Evolutionary conservation across 2,113 vertebrate species (phyloP), one percentile per base, ranked within the genome.

Genomic region (Alces alces): DNA sequence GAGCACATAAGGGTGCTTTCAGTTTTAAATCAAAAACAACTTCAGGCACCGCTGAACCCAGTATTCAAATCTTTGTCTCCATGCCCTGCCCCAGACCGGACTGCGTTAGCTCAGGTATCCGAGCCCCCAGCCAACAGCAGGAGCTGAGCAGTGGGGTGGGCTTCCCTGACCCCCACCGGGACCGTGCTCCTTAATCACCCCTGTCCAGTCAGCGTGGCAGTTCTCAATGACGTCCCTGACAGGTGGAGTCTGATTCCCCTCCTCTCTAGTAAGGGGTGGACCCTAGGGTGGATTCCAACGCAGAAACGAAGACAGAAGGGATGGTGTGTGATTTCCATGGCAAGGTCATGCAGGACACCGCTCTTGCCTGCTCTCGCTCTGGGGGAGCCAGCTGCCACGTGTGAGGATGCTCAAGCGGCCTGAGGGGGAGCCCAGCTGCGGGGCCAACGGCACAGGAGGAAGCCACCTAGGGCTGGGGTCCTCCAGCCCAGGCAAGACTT

Each of bases 231-330:
- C 0, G 36, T 36, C 61, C 33, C 47, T 2, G 8, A 27, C 5
- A 19, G 28, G 16, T 6, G 36, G 16, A 33, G 43, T 23, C 55
- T 19, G 19, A 66, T 5, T 7, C 45, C 15, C 45, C 15, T 36
- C 55, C 86, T 66, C 39, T 28, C 25, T 30, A 12, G 50, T 4
- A 33, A 17, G 70, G 73, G 17, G 17, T 5, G 60, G n/a, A 10
- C 27, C 19, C 25, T 1, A n/a, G 50, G 15, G 19, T 13, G 16
- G 21, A 27, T 60, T 52, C 28, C 16, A 60, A 39, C 0, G 2
- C 54, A 45, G 6, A n/a, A 54, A 25, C 1, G 2, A 43, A 76
- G 64, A 57, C 2, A 17, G 66, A 50, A 19, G 14, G 33, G 86
- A 12, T 4, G 36, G 43, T 1, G 2, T 39, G 54, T 13, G 54